Evolutionary conservation across 1,140 invertebrate genomes (phyloP).

Genomic region (Neotoxoptera formosana): DNA sequence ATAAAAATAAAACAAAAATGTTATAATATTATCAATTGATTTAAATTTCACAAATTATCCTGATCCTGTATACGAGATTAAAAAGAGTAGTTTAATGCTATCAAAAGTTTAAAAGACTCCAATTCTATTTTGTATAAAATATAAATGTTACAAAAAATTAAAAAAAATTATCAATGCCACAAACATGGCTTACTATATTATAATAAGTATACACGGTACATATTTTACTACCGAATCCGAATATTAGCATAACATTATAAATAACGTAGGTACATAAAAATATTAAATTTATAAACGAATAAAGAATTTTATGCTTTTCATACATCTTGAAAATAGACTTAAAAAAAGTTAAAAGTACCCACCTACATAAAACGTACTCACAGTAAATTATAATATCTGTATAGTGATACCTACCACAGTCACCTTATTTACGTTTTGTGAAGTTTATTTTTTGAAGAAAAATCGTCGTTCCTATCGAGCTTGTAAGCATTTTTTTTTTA

Average conservation of each 20-base stretch:
- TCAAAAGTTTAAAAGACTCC: neutral
- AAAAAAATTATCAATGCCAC: neutral
- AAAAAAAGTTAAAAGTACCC: neutral
- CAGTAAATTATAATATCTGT: neutral
- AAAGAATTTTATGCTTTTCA: neutral
- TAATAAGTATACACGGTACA: neutral
- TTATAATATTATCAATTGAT: neutral
- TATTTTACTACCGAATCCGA: neutral
- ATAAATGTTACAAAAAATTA: neutral
- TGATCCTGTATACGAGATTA: neutral
- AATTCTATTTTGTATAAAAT: too few relatives aligned
- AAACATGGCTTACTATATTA: too few relatives aligned
- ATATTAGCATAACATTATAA: neutral
- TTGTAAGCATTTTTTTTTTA: neutral
- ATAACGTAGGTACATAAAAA: neutral
- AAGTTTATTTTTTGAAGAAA: conserved; percentile 7
- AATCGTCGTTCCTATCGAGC: neutral
- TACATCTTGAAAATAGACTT: neutral
- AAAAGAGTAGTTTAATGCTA: neutral
- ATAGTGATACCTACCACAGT: neutral
- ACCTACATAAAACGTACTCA: neutral
- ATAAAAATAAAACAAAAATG: neutral
- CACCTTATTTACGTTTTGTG: neutral
- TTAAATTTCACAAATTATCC: neutral
- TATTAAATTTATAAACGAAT: neutral